Evolutionary conservation across 2,888 invertebrate genomes (phyloP).

Genomic region (Drosophila meridiana): DNA sequence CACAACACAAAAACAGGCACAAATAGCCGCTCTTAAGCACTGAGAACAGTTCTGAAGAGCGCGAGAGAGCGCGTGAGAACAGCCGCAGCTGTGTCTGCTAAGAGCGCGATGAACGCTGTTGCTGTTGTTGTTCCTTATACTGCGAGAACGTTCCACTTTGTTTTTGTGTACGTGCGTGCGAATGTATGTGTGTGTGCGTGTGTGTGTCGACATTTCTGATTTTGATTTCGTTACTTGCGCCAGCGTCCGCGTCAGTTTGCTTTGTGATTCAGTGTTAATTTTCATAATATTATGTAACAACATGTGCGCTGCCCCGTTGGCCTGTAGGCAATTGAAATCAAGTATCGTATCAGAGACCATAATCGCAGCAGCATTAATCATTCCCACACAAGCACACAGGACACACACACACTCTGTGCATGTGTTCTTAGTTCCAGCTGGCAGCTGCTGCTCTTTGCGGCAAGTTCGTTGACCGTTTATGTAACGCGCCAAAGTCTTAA

Average conservation of each 20-base stretch:
- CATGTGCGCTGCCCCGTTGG: conserved; percentile 56
- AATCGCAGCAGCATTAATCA: conserved; percentile 10
- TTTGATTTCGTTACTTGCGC: conserved; percentile 75
- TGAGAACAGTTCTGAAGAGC: conserved; percentile 28
- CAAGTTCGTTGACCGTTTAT: conserved; percentile 65
- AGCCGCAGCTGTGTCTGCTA: conserved; percentile 7
- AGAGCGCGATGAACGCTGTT: conserved; percentile 23
- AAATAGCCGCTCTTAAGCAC: conserved; percentile 7
- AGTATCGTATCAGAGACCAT: background rate
- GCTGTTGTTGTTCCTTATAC: conserved; percentile 19
- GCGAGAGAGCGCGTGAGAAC: background rate
- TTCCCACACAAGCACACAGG: background rate
- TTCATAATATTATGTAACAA: conserved; percentile 81
- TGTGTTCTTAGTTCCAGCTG: conserved; percentile 17
- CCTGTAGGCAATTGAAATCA: conserved; percentile 29
- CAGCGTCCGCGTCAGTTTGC: conserved; percentile 61
- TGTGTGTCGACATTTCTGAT: conserved; percentile 57
- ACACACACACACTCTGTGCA: background rate
- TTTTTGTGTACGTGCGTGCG: conserved; percentile 26
- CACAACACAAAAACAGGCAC: background rate
- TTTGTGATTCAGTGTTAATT: conserved; percentile 80
- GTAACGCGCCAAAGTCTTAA: conserved; percentile 57
- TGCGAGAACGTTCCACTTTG: conserved; percentile 34
- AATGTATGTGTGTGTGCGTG: conserved; percentile 20
- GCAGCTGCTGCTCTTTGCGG: conserved; percentile 12